phyloP scores from a whole-genome alignment of 2,888 invertebrate species.

The Oligia latruncula region DNA sequence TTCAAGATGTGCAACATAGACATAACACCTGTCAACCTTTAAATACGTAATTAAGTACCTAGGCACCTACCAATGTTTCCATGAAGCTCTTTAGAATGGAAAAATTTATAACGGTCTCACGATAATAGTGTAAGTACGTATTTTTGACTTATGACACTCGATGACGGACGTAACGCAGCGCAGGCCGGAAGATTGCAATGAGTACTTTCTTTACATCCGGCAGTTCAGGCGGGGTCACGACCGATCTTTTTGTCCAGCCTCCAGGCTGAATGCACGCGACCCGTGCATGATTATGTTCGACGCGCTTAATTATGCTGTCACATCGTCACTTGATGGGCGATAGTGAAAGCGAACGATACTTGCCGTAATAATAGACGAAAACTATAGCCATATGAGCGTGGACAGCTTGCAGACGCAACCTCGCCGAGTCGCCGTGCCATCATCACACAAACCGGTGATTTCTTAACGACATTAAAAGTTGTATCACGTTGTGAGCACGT shows the following conservation, averaged over 20 bases:
- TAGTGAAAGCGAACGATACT: slow-evolving; percentile 87
- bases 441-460: slow-evolving; percentile 66
- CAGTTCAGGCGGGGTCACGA: slow-evolving; percentile 86
- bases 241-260: slow-evolving; percentile 85
- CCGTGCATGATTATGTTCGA: slow-evolving; percentile 86
- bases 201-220: slow-evolving; percentile 89
- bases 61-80: neutral
- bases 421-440: slow-evolving; percentile 59
- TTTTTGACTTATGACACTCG: slow-evolving; percentile 51
- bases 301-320: slow-evolving; percentile 90
- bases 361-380: slow-evolving; percentile 81
- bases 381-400: slow-evolving; percentile 51
- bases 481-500: slow-evolving; percentile 71
- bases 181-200: slow-evolving; percentile 73
- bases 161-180: slow-evolving; percentile 58
- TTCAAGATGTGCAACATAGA: slow-evolving; percentile 1
- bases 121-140: slow-evolving; percentile 11
- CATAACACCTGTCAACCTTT: neutral
- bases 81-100: slow-evolving; percentile 16
- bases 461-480: slow-evolving; percentile 60
- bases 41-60: neutral
- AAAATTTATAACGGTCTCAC: slow-evolving; percentile 6
- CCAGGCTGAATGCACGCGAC: slow-evolving; percentile 79
- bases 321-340: slow-evolving; percentile 86
- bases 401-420: slow-evolving; percentile 49